Base-by-base conservation (phyloP, 1,140 invertebrate species). In the Argopecten irradians region DNA sequence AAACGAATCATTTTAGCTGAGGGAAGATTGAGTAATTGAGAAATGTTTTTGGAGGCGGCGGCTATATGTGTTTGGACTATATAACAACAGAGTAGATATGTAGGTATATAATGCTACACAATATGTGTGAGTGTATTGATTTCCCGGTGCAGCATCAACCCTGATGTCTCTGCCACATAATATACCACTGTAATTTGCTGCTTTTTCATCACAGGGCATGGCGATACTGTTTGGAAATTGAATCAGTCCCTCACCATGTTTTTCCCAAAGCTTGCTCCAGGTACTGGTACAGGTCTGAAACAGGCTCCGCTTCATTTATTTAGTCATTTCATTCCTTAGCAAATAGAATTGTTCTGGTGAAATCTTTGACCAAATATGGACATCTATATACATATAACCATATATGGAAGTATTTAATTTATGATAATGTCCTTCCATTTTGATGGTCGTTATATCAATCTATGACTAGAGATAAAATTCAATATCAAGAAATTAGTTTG, bases 91-190 rank as follows among this genome's bases (percentile, higher is more conserved):
- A 28, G 22, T 71, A 71, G 55, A 71, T 71, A 71, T 71, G 55
- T 71, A 71, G 55, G 55, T 71, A 71, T 71, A 71, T 71, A 71
- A 71, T 71, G 55, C 55, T 71, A 71, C 55, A 71, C 55, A 71
- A 71, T 71, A 71, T 71, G 55, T 71, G 55, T 71, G 55, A 71
- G 22, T 71, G 55, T 71, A 71, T 71, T 71, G 55, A 71, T 71
- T 71, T 71, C 55, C 55, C 28, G 2, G 55, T 71, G 55, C 55
- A 71, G 55, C 55, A 71, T 71, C 55, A 71, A 71, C 55, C 55
- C 55, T 71, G n/a, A 71, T 71, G 55, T 71, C 55, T 71, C 55
- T 71, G 55, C 55, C 55, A 71, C 55, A 71, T 71, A 71, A 71
- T 71, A 71, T 71, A 71, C 55, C 55, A 71, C 55, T 71, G 55